These are phyloP conservation scores for Rafetus swinhoei DNA, from an alignment of 2,113 vertebrate species.

Conservation along the genomic window DNA sequence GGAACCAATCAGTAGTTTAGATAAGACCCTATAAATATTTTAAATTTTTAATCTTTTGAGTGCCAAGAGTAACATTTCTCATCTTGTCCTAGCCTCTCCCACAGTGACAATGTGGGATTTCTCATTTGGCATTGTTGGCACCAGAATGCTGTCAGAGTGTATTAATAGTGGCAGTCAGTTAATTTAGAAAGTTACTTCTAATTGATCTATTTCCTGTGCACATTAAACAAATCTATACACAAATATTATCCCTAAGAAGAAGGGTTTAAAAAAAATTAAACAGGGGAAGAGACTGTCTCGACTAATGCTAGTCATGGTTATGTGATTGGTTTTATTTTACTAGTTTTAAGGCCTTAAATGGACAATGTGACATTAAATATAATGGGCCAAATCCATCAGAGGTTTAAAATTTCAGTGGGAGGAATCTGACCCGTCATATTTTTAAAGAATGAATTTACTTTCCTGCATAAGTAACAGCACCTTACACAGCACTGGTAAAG, in stretches of 20 bases:
- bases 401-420: neutral
- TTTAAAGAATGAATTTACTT: neutral
- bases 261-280: constrained; percentile 26
- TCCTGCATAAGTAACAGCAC: neutral
- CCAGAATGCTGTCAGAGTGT: neutral
- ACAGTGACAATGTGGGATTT: constrained; percentile 32
- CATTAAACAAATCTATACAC: constrained; percentile 54
- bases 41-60: constrained; percentile 55
- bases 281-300: constrained; percentile 38
- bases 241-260: constrained; percentile 67
- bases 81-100: constrained; percentile 42
- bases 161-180: constrained; percentile 65
- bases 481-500: neutral
- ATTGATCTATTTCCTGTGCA: constrained; percentile 67
- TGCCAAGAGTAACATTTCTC: constrained; percentile 60
- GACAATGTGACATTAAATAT: constrained; percentile 33
- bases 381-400: neutral
- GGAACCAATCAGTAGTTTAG: constrained; percentile 73
- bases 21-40: constrained; percentile 81
- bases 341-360: constrained; percentile 28
- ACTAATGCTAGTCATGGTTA: neutral
- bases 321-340: constrained; percentile 55
- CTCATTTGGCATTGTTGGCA: constrained; percentile 54
- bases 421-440: neutral
- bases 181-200: constrained; percentile 60